phyloP scores from a whole-genome alignment of 2,888 invertebrate species.

The Orthosia cruda region DNA sequence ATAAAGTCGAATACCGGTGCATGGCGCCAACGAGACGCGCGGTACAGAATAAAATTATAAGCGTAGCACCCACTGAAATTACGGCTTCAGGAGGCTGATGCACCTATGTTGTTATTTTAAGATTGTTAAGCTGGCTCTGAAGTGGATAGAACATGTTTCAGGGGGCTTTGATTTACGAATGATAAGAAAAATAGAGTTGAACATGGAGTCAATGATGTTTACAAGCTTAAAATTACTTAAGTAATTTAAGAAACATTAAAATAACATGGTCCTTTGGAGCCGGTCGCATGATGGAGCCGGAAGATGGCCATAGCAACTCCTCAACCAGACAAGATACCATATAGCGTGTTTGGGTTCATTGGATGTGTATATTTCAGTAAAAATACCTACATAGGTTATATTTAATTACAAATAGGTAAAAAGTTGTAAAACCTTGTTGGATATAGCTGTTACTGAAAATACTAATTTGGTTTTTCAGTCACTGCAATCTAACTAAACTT shows the following conservation, averaged over 20 bases:
- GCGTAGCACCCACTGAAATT: conserved; percentile 47
- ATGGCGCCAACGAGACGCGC: conserved; percentile 38
- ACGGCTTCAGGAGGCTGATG: conserved; percentile 43
- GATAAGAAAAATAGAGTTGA: neutral
- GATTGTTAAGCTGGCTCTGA: conserved; percentile 30
- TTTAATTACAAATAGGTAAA: too few relatives aligned
- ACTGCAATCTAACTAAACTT: neutral
- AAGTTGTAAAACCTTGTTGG: too few relatives aligned
- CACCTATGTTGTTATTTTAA: conserved; percentile 46
- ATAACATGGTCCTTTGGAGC: too few relatives aligned
- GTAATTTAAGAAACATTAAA: too few relatives aligned
- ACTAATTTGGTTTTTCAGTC: neutral
- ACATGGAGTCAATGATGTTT: neutral
- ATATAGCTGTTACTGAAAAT: too few relatives aligned
- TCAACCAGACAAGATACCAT: too few relatives aligned
- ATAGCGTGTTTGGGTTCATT: too few relatives aligned
- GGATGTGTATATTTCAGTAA: too few relatives aligned
- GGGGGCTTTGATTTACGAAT: neutral
- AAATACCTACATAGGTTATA: too few relatives aligned
- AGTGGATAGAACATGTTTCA: conserved; percentile 29
- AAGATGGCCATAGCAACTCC: too few relatives aligned
- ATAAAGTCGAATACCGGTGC: conserved; percentile 27
- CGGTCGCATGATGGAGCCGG: too few relatives aligned
- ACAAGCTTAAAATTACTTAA: too few relatives aligned
- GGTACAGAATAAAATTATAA: conserved; percentile 20